phyloP scores from a whole-genome alignment of 2,113 vertebrate genomes.

The Edolisoma coerulescens region DNA sequence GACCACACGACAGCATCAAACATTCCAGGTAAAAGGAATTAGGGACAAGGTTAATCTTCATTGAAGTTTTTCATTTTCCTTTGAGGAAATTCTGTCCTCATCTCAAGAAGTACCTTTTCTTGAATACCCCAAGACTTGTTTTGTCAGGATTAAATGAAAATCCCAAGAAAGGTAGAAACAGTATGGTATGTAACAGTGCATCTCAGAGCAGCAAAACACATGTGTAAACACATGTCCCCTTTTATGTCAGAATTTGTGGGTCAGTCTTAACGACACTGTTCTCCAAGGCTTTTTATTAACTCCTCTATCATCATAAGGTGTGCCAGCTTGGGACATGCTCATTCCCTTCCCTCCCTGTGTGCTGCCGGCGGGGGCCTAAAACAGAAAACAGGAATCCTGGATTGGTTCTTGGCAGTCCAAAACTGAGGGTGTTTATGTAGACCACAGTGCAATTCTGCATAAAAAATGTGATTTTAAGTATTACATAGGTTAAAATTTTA shows the following conservation, averaged over 20 bases:
- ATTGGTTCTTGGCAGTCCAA: background rate
- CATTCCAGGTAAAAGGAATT: background rate
- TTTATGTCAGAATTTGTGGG: background rate
- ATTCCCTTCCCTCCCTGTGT: background rate
- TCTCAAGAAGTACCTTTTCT: background rate
- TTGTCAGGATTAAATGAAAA: background rate
- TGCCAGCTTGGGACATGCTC: background rate
- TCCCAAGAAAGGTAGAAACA: background rate
- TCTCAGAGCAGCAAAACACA: background rate
- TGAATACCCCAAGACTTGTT: background rate
- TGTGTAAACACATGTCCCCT: background rate
- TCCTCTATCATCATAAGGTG: background rate
- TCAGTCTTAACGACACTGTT: background rate
- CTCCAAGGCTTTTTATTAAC: background rate
- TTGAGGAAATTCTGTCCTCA: background rate
- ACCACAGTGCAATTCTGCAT: background rate
- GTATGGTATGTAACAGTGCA: background rate
- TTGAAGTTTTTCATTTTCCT: background rate
- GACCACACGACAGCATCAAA: rapidly evolving
- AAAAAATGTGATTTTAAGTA: background rate
- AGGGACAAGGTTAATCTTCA: background rate
- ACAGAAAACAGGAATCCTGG: background rate
- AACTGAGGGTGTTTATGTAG: background rate
- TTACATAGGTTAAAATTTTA: background rate
- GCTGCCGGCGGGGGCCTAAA: too few species aligned